Base-by-base conservation (phyloP, 2,888 invertebrate genomes). In the Glaucopsyche alexis region DNA sequence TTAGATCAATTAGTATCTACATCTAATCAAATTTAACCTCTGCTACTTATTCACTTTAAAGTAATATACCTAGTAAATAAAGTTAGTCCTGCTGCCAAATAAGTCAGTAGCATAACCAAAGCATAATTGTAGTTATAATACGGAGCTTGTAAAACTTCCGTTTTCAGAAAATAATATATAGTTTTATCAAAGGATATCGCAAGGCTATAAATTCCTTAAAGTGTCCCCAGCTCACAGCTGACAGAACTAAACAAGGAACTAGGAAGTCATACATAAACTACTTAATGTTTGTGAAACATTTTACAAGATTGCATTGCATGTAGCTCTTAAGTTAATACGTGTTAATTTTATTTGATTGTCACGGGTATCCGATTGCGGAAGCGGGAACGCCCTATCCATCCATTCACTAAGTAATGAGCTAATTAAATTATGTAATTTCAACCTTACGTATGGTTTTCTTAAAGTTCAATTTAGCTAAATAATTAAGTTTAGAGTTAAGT, bases 361-460 rank as follows among this genome's bases (percentile, higher is more conserved):
- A 45, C 66, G 16, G 81, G 87, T 89, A 88, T 92, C 91, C 89
- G 88, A 86, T 89, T 86, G 82, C 86, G 90, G 90, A 89, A 89
- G 87, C 84, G 83, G 74, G 74, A 76, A 77, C 88, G 86, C 91
- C 91, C 90, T 87, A 85, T 86, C 81, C 78, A 80, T 80, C 81
- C 81, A 79, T 81, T 82, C 85, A 72, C 88, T 91, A 92, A 93
- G 91, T 93, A 92, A 93, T 91, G 89, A 92, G 87, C 85, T 85
- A 86, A 87, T 84, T 85, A 16, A 38, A 42, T 73, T 49, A 60
- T 49, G 14, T 19, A 60, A 45, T 60, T 73, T 64, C 38, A 47
- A 65, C 49, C 65, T 38, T 72, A 69, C 7, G 2, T 11, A 1
- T n/a, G 19, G 14, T 70, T 29, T 4, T 38, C 29, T 29, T 60